Evolutionary conservation across 2,797 vertebrate genomes (phyloP).

Genomic region (Glossophaga mutica): DNA sequence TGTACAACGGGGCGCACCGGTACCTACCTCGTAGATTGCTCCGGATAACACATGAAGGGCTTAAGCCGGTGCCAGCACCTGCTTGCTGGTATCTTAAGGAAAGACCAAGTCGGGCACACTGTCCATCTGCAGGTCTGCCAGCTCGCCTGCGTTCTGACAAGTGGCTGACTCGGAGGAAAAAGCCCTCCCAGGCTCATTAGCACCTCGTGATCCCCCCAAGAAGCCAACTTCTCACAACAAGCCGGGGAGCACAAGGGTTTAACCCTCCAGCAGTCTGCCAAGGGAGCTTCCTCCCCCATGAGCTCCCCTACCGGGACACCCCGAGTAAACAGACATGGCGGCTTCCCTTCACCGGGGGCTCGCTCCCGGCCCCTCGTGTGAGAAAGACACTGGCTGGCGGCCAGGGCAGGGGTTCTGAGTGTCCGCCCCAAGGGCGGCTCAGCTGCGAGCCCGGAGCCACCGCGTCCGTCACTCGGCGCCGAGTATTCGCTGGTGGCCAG

Average conservation of each 20-base stretch:
- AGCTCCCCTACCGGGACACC: neutral
- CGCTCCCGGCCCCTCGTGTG: neutral
- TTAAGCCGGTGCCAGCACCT: neutral
- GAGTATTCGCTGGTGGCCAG: neutral
- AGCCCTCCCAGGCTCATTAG: neutral
- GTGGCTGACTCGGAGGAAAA: neutral
- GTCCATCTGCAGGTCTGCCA: neutral
- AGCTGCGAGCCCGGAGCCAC: neutral
- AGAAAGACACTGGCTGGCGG: neutral
- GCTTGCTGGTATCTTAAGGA: neutral
- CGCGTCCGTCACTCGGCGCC: neutral
- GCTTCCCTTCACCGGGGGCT: neutral
- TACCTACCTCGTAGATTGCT: neutral
- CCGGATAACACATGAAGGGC: rapidly evolving
- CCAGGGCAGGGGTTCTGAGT: neutral
- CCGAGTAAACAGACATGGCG: neutral
- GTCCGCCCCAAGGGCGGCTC: neutral
- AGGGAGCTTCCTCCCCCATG: neutral
- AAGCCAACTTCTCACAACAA: neutral
- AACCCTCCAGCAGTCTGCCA: neutral
- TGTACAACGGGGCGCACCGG: neutral
- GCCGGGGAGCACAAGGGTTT: neutral
- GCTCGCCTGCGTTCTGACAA: neutral
- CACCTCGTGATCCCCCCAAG: neutral
- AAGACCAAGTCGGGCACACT: neutral